Evolutionary conservation across 1,140 invertebrate genomes (phyloP), one percentile per base, ranked within the genome.

Genomic region (Euwallacea similis): DNA sequence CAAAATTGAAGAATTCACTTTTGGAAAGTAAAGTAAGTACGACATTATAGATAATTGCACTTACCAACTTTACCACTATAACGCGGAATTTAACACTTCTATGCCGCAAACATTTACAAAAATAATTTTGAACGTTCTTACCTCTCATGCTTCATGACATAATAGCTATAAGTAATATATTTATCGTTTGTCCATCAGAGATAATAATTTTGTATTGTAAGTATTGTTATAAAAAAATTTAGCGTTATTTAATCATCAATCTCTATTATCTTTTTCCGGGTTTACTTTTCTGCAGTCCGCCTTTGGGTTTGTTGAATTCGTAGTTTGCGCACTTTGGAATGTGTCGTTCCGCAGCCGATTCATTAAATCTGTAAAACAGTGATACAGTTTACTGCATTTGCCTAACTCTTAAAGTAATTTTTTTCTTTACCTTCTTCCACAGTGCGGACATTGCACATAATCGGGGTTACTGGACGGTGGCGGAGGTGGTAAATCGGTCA

Each of bases 401-500:
- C 6, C 7, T 0, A 61, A 47, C 10, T 21, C 10, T 15, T 7
- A 9, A 33, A 4, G 4, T 33, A 33, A 16, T 59, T 10, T 21
- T 11, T 21, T 53, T 42, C 13, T 7, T 76, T 55, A 72, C 71
- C 90, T 91, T 11, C 97, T 86, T 9, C 85, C 85, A 81, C 97
- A 98, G 82, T 97, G 91, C 0, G 95, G 95, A 80, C 96, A 98
- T 76, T 90, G 88, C 6, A 97, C 87, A 81, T 97, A 96, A 84
- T 98, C 95, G 8, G 92, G 91, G 77, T 90, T 95, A 78, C 91
- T 90, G 0, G 89, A 89, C 0, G 90, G 89, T 6, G 95, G 95
- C 6, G 96, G 95, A 0, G 96, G 95, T 0, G 96, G 94, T 44
- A 97, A 84, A 82, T 96, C 94, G 54, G 88, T 88, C 7, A 95